A percentile compares a stretch with the other conserved stretches of the same genome.
These are phyloP conservation scores for Lithophane ornitopus DNA, from an alignment of 2,888 invertebrate genomes.

Conservation along the genomic window DNA sequence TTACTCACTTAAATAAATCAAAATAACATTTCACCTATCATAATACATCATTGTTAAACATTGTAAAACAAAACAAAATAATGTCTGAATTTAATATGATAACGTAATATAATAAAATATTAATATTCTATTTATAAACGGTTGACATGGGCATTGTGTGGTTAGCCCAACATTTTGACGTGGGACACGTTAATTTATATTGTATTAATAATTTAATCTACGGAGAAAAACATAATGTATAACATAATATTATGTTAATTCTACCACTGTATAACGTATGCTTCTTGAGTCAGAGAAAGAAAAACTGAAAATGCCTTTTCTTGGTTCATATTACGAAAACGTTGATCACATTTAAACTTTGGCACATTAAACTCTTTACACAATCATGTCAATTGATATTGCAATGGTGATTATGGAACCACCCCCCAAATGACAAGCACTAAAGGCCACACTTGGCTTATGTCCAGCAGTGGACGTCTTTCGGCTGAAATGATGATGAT, in stretches of 20 bases:
- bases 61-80: slow-evolving; percentile 21
- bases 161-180: slow-evolving; percentile 42
- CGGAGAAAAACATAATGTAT: background rate
- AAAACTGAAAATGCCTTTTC: background rate
- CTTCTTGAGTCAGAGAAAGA: background rate
- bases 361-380: background rate
- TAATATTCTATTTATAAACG: slow-evolving; percentile 40
- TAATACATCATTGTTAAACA: slow-evolving; percentile 10
- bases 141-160: slow-evolving; percentile 47
- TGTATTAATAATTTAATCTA: slow-evolving; percentile 32
- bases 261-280: background rate
- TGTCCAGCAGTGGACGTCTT: too few species aligned
- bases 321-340: too few species aligned
- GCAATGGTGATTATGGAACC: background rate
- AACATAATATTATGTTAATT: too few species aligned
- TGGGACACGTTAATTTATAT: slow-evolving; percentile 45
- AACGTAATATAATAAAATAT: slow-evolving; percentile 28
- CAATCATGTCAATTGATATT: background rate
- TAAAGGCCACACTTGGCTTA: too few species aligned
- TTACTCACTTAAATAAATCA: background rate
- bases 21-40: background rate
- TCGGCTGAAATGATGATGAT: background rate
- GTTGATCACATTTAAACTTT: background rate
- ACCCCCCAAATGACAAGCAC: background rate
- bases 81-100: slow-evolving; percentile 11